Conservation (phyloP, 1,140 invertebrate genomes). For the Brachionus angularis region DNA sequence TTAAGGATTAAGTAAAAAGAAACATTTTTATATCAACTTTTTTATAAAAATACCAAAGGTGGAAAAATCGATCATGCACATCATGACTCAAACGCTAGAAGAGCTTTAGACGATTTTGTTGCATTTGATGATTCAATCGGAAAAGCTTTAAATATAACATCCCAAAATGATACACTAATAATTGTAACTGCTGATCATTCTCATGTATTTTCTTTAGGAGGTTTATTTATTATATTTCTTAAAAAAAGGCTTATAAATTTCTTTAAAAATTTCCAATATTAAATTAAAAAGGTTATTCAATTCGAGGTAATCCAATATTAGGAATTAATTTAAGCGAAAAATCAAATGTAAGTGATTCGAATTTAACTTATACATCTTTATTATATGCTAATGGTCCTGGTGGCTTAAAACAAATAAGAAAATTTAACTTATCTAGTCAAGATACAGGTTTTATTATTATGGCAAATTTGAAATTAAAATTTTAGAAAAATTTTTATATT, state of each 20-base stretch:
- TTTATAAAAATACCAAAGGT: no score
- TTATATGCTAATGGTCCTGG: conserved; percentile 56
- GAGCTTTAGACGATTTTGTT: conserved; percentile 72
- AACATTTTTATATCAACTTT: no score
- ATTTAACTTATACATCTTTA: conserved; percentile 49
- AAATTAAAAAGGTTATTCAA: conserved; percentile 44
- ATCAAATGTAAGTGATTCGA: neutral
- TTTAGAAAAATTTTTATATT: neutral
- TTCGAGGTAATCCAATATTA: conserved; percentile 48
- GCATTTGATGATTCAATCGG: conserved; percentile 69
- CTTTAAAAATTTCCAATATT: conserved; percentile 46
- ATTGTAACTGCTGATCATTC: conserved; percentile 86
- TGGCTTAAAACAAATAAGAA: conserved; percentile 7
- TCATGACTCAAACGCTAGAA: conserved; percentile 72
- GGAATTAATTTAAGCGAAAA: conserved; percentile 44
- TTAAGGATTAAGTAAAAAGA: no score
- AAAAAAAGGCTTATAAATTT: no score
- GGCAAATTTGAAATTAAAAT: neutral
- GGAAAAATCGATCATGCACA: conserved; percentile 76
- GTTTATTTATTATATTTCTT: no score
- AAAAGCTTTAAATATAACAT: conserved; percentile 12
- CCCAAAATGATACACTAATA: conserved; percentile 68
- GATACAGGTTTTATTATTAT: no score
- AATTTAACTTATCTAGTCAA: conserved; percentile 20
- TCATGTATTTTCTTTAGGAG: conserved; percentile 53